These are phyloP conservation scores for Thereva nobilitata DNA, from an alignment of 2,888 invertebrate genomes.

Conservation along the genomic window DNA sequence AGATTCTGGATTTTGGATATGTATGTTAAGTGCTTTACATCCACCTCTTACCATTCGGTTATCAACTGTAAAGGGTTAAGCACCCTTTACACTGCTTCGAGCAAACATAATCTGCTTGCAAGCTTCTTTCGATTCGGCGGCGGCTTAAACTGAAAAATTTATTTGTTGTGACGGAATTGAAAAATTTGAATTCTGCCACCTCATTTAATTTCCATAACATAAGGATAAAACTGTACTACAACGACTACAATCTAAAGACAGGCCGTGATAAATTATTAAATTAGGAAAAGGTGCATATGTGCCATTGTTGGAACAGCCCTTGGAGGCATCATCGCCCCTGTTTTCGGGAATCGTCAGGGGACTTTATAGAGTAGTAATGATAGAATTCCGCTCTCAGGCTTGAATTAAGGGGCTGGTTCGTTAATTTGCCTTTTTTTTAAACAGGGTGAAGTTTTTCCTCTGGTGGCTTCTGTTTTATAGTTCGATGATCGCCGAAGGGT, in stretches of 20 bases:
- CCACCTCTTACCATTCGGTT: conserved; percentile 20
- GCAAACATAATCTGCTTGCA: conserved; percentile 38
- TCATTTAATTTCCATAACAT: conserved; percentile 46
- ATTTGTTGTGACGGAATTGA: conserved; percentile 40
- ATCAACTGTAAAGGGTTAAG: conserved; percentile 38
- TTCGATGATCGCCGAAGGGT: no score
- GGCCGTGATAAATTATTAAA: conserved; percentile 37
- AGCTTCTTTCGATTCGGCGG: conserved; percentile 20
- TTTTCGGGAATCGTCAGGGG: conserved; percentile 14
- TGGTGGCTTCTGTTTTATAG: no score
- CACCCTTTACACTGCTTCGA: conserved; percentile 38
- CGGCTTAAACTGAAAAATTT: conserved; percentile 36
- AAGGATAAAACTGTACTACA: background rate
- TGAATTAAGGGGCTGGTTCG: conserved; percentile 43
- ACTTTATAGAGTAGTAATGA: background rate
- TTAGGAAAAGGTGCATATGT: conserved; percentile 31
- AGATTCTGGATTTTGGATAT: no score
- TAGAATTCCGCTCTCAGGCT: conserved; percentile 25
- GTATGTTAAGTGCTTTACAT: conserved; percentile 38
- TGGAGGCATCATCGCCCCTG: conserved; percentile 41
- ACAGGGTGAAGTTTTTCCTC: no score
- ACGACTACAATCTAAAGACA: background rate
- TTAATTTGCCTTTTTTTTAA: conserved; percentile 44
- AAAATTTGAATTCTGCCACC: conserved; percentile 46
- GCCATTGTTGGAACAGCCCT: conserved; percentile 25